Percentiles rank a stretch among this genome's conserved stretches.
Conservation (phyloP, 2,888 invertebrate species). For the Panorpa germanica region DNA sequence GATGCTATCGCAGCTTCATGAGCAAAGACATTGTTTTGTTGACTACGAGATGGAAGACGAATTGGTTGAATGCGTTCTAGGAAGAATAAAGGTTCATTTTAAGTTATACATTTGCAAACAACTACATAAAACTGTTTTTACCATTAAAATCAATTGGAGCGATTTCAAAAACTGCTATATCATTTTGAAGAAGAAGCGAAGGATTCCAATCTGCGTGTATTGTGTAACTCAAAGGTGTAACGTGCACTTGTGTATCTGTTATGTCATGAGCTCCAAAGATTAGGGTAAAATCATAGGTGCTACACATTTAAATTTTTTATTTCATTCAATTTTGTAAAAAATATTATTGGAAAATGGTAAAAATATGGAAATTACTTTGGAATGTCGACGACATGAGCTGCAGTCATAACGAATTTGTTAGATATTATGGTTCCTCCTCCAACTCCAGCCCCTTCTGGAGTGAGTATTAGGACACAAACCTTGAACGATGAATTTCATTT, state of each 20-base stretch:
- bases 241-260: constrained; percentile 21
- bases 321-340: too few species aligned
- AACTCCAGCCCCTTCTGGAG: too few species aligned
- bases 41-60: constrained; percentile 20
- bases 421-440: too few species aligned
- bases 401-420: too few species aligned
- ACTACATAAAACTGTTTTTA: too few species aligned
- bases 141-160: too few species aligned
- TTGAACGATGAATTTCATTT: too few species aligned
- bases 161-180: constrained; percentile 23
- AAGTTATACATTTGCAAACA: too few species aligned
- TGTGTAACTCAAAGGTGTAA: constrained; percentile 18
- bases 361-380: too few species aligned
- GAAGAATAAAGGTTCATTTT: constrained; percentile 11
- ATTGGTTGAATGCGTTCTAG: constrained; percentile 24
- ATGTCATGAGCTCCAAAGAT: constrained; percentile 23
- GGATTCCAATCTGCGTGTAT: constrained; percentile 23
- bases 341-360: too few species aligned
- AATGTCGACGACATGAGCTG: constrained; percentile 7
- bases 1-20: constrained; percentile 23
- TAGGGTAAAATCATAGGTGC: constrained; percentile 13
- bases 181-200: constrained; percentile 20
- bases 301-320: too few species aligned
- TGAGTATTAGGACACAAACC: too few species aligned
- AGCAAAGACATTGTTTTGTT: constrained; percentile 19